Percentiles rank a stretch among this genome's conserved stretches.
These are phyloP conservation scores for Oxyruncus cristatus DNA, from an alignment of 2,113 vertebrate genomes.

Conservation along the genomic window DNA sequence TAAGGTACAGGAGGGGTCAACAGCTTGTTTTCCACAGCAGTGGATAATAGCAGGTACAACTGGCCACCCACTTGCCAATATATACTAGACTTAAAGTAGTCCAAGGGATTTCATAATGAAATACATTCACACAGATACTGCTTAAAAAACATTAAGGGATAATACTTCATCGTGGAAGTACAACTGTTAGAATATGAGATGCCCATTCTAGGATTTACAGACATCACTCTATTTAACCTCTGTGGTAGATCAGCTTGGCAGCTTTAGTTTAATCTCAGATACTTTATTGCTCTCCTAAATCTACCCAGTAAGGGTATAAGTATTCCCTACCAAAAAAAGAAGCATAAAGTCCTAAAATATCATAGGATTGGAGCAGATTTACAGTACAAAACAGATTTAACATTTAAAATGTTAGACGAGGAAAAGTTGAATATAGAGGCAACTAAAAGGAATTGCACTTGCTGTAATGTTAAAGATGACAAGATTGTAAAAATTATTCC, in stretches of 20 bases:
- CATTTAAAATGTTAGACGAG: neutral
- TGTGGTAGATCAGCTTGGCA: neutral
- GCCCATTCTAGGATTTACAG: neutral
- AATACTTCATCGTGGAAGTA: neutral
- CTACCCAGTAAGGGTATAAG: neutral
- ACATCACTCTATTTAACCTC: neutral
- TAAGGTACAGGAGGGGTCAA: rapidly evolving
- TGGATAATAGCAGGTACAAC: neutral
- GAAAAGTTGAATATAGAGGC: neutral
- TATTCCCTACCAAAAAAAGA: neutral
- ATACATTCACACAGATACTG: neutral
- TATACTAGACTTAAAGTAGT: neutral
- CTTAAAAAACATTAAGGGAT: neutral
- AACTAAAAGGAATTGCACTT: neutral
- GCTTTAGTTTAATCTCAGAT: constrained; percentile 4
- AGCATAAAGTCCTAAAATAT: neutral
- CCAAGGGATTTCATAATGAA: neutral
- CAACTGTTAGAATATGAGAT: neutral
- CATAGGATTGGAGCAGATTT: neutral
- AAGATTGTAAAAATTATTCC: neutral
- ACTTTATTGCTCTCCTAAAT: neutral
- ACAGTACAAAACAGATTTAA: neutral
- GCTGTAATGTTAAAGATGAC: neutral
- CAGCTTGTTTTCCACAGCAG: neutral
- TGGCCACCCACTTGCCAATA: too few relatives aligned